Percentiles rank a stretch among this genome's conserved stretches.
phyloP scores from a whole-genome alignment of 37 sponge, comb jelly and placozoan species.

The Amphimedon queenslandica region DNA sequence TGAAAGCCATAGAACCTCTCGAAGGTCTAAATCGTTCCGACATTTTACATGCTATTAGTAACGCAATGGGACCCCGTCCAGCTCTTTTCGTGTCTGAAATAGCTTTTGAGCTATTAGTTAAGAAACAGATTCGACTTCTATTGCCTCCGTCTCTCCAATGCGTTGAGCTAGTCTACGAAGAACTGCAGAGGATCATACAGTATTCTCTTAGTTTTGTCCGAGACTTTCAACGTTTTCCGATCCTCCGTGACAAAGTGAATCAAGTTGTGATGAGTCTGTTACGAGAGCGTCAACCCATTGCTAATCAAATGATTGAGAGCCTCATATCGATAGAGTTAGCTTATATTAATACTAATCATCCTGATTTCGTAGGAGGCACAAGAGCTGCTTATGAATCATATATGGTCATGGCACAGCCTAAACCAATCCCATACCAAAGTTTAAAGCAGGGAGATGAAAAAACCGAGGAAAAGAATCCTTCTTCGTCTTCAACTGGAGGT shows the following conservation, averaged over 20 bases:
- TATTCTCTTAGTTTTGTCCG: slow-evolving; percentile 57
- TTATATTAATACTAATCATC: slow-evolving; percentile 99
- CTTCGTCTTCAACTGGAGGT: neutral
- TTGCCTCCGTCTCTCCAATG: slow-evolving; percentile 89
- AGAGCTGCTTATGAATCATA: slow-evolving; percentile 75
- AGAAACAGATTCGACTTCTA: slow-evolving; percentile 87
- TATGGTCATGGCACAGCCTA: slow-evolving; percentile 56
- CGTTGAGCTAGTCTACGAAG: slow-evolving; percentile 95
- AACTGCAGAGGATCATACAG: slow-evolving; percentile 92
- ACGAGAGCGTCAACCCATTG: slow-evolving; percentile 70
- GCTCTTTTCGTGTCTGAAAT: slow-evolving; percentile 97
- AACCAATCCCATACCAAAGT: neutral
- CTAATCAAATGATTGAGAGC: slow-evolving; percentile 95
- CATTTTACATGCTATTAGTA: slow-evolving; percentile 86
- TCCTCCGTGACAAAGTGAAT: slow-evolving; percentile 72
- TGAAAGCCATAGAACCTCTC: slow-evolving; percentile 75
- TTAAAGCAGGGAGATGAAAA: neutral
- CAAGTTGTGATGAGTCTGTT: slow-evolving; percentile 76
- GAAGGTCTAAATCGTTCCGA: slow-evolving; percentile 75
- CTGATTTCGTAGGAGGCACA: slow-evolving; percentile 92
- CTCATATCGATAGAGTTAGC: slow-evolving; percentile 92
- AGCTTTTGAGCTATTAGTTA: slow-evolving; percentile 97
- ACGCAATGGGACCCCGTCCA: slow-evolving; percentile 93
- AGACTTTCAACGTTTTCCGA: slow-evolving; percentile 90
- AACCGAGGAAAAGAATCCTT: neutral